These are phyloP conservation scores for Allophyes oxyacanthae DNA, from an alignment of 2,888 invertebrate genomes.

Conservation along the genomic window DNA sequence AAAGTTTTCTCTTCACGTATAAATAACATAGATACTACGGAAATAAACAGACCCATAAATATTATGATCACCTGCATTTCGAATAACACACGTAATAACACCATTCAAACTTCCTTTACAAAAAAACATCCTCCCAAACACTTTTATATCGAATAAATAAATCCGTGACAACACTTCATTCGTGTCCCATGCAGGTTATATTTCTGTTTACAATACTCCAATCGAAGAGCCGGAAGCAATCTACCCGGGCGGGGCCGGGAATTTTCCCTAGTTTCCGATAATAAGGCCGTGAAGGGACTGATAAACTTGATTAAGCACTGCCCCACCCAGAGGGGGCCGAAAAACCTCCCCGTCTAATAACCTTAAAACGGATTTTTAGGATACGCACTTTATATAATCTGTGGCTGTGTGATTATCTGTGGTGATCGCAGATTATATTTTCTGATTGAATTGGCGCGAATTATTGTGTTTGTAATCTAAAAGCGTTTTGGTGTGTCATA, in stretches of 20 bases:
- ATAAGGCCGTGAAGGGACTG: conserved; percentile 60
- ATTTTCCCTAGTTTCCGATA: conserved; percentile 62
- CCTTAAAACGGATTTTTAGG: conserved; percentile 60
- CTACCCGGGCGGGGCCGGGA: conserved; percentile 51
- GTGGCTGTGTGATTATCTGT: conserved; percentile 31
- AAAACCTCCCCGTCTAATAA: conserved; percentile 47
- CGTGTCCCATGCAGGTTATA: conserved; percentile 23
- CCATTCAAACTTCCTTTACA: background rate
- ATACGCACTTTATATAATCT: conserved; percentile 33
- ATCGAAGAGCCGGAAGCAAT: conserved; percentile 59
- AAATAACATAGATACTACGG: too few relatives aligned
- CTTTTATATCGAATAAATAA: background rate
- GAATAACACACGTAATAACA: too few relatives aligned
- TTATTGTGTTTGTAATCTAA: background rate
- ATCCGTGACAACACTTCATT: conserved; percentile 16
- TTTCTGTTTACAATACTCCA: conserved; percentile 54
- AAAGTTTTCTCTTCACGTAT: too few relatives aligned
- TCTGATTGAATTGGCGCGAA: background rate
- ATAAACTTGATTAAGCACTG: conserved; percentile 70
- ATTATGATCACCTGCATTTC: too few relatives aligned
- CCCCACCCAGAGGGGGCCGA: conserved; percentile 57
- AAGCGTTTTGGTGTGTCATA: background rate
- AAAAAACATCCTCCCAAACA: conserved; percentile 21
- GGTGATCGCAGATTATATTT: conserved; percentile 2
- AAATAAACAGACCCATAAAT: too few relatives aligned